Conservation (phyloP, 2,888 invertebrate species). For the Mamestra brassicae region DNA sequence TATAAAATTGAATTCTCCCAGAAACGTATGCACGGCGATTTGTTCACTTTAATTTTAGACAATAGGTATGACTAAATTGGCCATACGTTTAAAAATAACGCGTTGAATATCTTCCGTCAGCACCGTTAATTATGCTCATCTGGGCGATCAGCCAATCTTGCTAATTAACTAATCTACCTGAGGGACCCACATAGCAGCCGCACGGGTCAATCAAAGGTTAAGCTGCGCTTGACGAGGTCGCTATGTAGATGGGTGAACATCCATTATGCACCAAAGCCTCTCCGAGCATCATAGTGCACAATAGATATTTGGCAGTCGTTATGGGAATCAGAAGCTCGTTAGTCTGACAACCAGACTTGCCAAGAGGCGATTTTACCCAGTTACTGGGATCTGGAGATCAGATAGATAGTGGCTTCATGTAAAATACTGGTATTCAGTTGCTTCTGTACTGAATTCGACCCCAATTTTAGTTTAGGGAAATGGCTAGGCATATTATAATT, state of each 20-base stretch:
- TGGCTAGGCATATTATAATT: not conserved
- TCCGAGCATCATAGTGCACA: not conserved
- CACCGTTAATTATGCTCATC: constrained; percentile 15
- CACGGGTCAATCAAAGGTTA: not conserved
- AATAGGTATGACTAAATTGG: not conserved
- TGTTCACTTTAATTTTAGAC: not conserved
- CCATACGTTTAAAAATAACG: constrained; percentile 6
- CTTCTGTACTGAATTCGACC: not conserved
- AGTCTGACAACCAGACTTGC: not conserved
- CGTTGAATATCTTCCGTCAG: constrained; percentile 11
- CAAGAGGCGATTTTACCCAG: not conserved
- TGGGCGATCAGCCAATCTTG: constrained; percentile 27
- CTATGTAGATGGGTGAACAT: not conserved
- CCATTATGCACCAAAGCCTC: not conserved
- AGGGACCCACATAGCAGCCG: not conserved
- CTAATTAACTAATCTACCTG: constrained; percentile 7
- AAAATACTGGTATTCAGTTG: not conserved
- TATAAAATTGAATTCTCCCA: too few species aligned
- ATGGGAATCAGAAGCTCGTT: too few species aligned
- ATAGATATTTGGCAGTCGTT: too few species aligned
- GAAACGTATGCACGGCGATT: not conserved
- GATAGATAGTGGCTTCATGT: not conserved
- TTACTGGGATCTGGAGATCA: not conserved
- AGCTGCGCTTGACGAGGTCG: not conserved
- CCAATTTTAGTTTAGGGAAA: not conserved